Base-by-base conservation (phyloP, 2,888 invertebrate species). In the Morpho deidamia region DNA sequence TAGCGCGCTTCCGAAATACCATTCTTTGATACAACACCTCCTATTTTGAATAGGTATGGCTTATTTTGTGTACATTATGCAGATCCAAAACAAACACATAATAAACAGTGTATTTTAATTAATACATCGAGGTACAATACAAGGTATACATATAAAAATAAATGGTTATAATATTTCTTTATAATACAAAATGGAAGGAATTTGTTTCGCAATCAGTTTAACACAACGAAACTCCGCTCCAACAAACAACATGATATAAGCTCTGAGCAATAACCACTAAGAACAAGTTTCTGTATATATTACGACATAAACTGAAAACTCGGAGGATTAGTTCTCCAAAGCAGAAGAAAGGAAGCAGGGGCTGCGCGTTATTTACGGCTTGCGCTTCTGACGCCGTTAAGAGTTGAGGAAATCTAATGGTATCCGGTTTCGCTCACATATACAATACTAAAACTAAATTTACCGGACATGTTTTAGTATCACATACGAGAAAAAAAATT, bases 291-390 rank as follows among this genome's bases (percentile, higher is more conserved):
- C 48, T 57, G 61, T 53, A 63, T 63, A 63, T 59, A 63, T 61
- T 60, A 57, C 47, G 48, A 55, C 53, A 46, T 57, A 55, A 62
- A 59, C 56, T 60, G 58, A 58, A 61, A 80, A 76, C 75, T 77
- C 67, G 67, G 65, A 73, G 76, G 72, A 70, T 71, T 63, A 60
- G 62, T 62, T 69, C 70, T 66, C 70, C 67, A 67, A 69, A 72
- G 73, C 68, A 72, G 68, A 81, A 78, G 80, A 79, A 81, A 78
- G 81, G 81, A 83, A 81, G 76, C 74, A 72, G 68, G 72, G 76
- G 77, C 72, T 74, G 74, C 73, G 75, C 61, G 63, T 83, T 85
- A 85, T 85, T 87, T 85, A 86, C 82, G 83, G 82, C 73, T 74
- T 66, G 74, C 70, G 73, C 78, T 83, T 86, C 83, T 83, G 82